These are phyloP conservation scores for Epistrophe grossulariae DNA, from an alignment of 2,888 invertebrate species.

Conservation along the genomic window DNA sequence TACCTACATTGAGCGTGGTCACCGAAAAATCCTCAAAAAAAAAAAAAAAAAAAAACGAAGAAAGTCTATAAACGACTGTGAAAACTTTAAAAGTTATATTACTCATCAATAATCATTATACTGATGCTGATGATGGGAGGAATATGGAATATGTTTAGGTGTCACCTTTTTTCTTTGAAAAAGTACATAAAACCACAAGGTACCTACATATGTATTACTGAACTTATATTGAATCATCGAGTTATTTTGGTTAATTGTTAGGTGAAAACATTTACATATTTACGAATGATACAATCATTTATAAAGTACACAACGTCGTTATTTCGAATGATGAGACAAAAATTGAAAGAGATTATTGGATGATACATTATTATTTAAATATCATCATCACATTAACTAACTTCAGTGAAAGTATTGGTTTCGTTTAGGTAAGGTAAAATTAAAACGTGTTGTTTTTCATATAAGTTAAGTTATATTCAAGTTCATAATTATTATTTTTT, in stretches of 20 bases:
- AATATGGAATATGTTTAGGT: background rate
- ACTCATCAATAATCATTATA: too few relatives aligned
- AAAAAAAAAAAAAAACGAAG: too few relatives aligned
- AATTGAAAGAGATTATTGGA: background rate
- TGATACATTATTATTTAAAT: background rate
- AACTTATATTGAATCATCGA: background rate
- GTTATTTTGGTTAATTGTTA: conserved; percentile 9
- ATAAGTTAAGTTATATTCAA: too few relatives aligned
- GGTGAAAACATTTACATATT: background rate
- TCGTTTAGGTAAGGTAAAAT: too few relatives aligned
- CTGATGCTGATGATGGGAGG: background rate
- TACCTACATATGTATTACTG: background rate
- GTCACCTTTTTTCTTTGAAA: conserved; percentile 5
- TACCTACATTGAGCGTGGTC: too few relatives aligned
- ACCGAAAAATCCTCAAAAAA: too few relatives aligned
- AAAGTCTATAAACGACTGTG: too few relatives aligned
- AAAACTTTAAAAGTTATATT: too few relatives aligned
- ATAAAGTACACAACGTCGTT: background rate
- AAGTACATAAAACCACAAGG: background rate
- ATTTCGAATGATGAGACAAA: background rate
- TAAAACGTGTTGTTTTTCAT: too few relatives aligned
- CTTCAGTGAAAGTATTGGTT: too few relatives aligned
- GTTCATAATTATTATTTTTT: too few relatives aligned
- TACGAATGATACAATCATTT: background rate
- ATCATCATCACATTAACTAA: too few relatives aligned